A percentile compares a stretch with the other conserved stretches of the same genome.
Conservation (phyloP, 2,888 invertebrate species). For the Abscondita cerata region DNA sequence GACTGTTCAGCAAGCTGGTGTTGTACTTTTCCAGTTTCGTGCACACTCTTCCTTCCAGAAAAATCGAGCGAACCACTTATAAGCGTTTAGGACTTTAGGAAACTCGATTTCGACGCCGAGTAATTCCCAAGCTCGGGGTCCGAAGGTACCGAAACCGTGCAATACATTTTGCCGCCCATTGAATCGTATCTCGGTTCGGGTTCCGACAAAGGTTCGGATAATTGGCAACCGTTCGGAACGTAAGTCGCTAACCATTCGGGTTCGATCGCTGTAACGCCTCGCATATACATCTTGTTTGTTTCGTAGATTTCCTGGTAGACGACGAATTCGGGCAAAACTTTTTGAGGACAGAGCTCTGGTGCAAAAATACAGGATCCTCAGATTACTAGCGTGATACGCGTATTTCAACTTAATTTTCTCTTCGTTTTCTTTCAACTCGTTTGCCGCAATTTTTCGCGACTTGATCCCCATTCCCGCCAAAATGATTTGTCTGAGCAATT, state of each 20-base stretch:
- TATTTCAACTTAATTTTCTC: constrained; percentile 64
- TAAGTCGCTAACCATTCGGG: constrained; percentile 91
- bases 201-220: constrained; percentile 73
- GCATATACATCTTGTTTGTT: constrained; percentile 77
- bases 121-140: constrained; percentile 82
- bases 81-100: constrained; percentile 72
- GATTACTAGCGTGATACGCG: constrained; percentile 81
- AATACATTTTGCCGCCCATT: constrained; percentile 74
- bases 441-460: constrained; percentile 61
- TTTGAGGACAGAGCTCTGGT: constrained; percentile 79
- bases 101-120: constrained; percentile 77
- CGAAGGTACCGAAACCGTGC: constrained; percentile 83
- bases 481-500: constrained; percentile 51
- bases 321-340: constrained; percentile 85
- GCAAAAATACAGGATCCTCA: constrained; percentile 90
- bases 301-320: constrained; percentile 93
- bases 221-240: constrained; percentile 78
- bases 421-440: background rate
- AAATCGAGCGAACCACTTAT: constrained; percentile 85
- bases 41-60: constrained; percentile 80
- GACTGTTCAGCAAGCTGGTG: constrained; percentile 74
- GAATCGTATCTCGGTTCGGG: constrained; percentile 69
- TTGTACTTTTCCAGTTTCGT: constrained; percentile 72
- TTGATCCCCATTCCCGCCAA: constrained; percentile 75
- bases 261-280: constrained; percentile 88